Conservation (phyloP, 2,797 vertebrate species). For the Nothura maculosa region DNA sequence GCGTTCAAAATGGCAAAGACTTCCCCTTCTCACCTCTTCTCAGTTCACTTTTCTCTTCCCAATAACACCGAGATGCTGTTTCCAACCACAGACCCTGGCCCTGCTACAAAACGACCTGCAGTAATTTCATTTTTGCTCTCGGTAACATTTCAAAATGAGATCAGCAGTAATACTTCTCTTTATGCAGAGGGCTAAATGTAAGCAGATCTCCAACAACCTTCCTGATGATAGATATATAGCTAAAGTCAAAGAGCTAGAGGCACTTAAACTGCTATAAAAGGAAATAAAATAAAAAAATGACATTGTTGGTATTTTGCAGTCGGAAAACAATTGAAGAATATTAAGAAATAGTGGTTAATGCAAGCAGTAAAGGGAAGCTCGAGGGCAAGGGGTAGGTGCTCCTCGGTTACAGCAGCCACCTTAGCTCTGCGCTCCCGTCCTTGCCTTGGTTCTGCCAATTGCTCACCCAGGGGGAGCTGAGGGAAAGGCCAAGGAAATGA, state of each 20-base stretch:
- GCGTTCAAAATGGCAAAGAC: neutral
- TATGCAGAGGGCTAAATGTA: slow-evolving; percentile 10
- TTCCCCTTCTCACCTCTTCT: neutral
- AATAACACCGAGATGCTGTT: neutral
- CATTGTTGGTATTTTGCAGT: slow-evolving; percentile 11
- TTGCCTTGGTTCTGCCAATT: neutral
- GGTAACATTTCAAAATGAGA: slow-evolving; percentile 41
- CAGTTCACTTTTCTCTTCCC: neutral
- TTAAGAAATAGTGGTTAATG: slow-evolving; percentile 9
- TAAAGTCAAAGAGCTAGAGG: slow-evolving; percentile 34
- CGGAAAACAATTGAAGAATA: slow-evolving; percentile 35
- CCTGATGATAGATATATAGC: slow-evolving; percentile 6
- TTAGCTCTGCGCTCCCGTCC: neutral
- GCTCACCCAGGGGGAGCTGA: too few relatives aligned
- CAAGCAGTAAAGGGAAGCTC: slow-evolving; percentile 1
- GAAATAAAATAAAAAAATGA: neutral
- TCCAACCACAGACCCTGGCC: neutral
- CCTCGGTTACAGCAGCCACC: neutral
- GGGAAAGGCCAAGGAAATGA: neutral
- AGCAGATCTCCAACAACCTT: slow-evolving; percentile 32
- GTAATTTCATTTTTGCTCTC: slow-evolving; percentile 45
- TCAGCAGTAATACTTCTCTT: slow-evolving; percentile 46
- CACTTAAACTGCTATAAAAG: slow-evolving; percentile 10
- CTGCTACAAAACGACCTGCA: slow-evolving; percentile 27
- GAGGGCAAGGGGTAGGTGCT: neutral